These are phyloP conservation scores for Brachionus sp. DNA, from an alignment of 1,140 invertebrate species.

Conservation along the genomic window DNA sequence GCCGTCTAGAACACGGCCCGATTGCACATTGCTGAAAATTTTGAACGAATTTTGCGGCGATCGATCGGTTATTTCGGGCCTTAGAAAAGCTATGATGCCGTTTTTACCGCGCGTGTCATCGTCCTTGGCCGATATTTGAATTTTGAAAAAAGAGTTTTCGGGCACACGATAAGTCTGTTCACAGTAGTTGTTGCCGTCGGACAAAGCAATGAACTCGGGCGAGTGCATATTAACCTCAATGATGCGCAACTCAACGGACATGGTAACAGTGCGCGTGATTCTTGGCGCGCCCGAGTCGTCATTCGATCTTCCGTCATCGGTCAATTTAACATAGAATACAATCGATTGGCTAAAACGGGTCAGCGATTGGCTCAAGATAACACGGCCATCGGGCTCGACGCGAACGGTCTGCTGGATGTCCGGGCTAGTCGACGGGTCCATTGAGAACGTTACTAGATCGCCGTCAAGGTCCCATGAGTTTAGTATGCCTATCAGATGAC, in stretches of 20 bases:
- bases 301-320: conserved; percentile 22
- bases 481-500: not conserved
- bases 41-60: conserved; percentile 34
- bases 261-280: not conserved
- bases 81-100: not conserved
- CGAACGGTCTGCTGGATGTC: not conserved
- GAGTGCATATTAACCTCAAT: conserved; percentile 45
- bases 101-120: conserved; percentile 34
- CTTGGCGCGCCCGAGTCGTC: not conserved
- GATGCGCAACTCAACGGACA: not conserved
- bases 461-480: conserved; percentile 38
- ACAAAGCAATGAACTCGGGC: not conserved
- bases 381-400: not conserved
- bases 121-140: not conserved
- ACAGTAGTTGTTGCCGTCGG: conserved; percentile 16
- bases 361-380: not conserved
- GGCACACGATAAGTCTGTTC: not conserved
- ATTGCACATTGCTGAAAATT: not conserved
- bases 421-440: not conserved
- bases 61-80: conserved; percentile 25
- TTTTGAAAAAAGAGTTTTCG: conserved; percentile 3
- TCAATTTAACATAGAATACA: not conserved
- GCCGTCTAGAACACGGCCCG: not conserved
- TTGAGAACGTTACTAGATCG: not conserved
- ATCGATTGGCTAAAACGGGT: not conserved